A percentile compares a stretch with the other conserved stretches of the same genome.
Evolutionary conservation across 2,888 invertebrate species (phyloP).

Genomic region (Heliconius erato): DNA sequence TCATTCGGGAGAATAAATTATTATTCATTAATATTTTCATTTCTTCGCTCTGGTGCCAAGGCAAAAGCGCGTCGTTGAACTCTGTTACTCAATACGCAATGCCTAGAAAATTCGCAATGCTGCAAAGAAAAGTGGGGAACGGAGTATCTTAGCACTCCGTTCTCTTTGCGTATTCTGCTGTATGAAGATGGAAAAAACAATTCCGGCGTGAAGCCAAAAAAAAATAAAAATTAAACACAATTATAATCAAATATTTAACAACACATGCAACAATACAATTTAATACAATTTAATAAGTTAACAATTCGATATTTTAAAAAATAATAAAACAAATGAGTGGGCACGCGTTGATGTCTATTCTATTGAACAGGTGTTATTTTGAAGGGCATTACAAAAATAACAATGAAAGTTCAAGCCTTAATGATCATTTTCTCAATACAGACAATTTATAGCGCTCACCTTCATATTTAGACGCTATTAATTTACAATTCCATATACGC

Average conservation of each 20-base stretch:
- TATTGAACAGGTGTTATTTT: conserved; percentile 54
- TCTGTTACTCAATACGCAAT: no score
- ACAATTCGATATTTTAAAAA: background rate
- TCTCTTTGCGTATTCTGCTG: no score
- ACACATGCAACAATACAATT: no score
- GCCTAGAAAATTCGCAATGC: no score
- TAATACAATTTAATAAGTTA: background rate
- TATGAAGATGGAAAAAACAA: no score
- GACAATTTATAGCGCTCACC: conserved; percentile 39
- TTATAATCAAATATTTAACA: background rate
- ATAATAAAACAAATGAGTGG: conserved; percentile 1
- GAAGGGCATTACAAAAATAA: conserved; percentile 16
- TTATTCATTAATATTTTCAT: no score
- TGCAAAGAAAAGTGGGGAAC: no score
- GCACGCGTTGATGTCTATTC: conserved; percentile 80
- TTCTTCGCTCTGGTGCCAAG: no score
- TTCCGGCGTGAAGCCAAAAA: no score
- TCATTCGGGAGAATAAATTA: no score
- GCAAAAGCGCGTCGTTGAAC: no score
- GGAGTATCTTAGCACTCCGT: no score
- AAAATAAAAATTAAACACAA: background rate
- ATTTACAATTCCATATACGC: conserved; percentile 47
- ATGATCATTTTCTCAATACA: conserved; percentile 24
- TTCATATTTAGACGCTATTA: conserved; percentile 43
- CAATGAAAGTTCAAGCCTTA: conserved; percentile 1